Evolutionary conservation across 2,888 invertebrate species (phyloP), one percentile per base, ranked within the genome.

Genomic region (Sceliomorpha sp.): DNA sequence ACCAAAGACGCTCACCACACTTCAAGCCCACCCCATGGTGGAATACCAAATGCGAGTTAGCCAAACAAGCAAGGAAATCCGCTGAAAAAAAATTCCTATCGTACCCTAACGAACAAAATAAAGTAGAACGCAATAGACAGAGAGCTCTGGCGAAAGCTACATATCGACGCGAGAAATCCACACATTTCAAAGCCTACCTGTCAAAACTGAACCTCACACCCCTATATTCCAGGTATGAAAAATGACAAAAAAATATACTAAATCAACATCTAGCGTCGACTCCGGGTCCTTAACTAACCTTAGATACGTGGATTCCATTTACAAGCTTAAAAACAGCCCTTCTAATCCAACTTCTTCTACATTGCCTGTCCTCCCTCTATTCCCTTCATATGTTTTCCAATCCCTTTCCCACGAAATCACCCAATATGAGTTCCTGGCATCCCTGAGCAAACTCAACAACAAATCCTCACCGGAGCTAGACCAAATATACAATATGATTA

Each of bases 21-120:
- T n/a, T n/a, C n/a, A n/a, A n/a, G n/a, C n/a, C n/a, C n/a, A n/a
- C n/a, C n/a, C 47, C 48, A 1, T 71, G 67, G 59, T 63, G 66
- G 71, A 53, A 64, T 20, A 37, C 39, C 1, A 9, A 50, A 1
- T 64, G 64, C 27, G 24, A 29, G 8, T n/a, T 37, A 7, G 60
- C 40, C 2, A 55, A 34, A 9, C 8, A 29, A 24, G 12, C 37
- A 0, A 10, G 40, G 12, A 44, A 34, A 24, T 14, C 27, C 6
- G 60, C 60, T 10, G 59, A 58, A 39, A 50, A 39, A 6, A 40
- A n/a, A 15, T 66, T 24, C 20, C 20, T 53, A 9, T 20, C 6
- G 15, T 29, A 27, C 9, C 56, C 44, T 6, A 20, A 20, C 6
- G 1, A 15, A 0, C 5, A 8, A 1, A 42, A 40, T 27, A 55